A percentile compares a stretch with the other conserved stretches of the same genome.
Conservation (phyloP, 2,888 invertebrate genomes). For the Orchestes rusci region DNA sequence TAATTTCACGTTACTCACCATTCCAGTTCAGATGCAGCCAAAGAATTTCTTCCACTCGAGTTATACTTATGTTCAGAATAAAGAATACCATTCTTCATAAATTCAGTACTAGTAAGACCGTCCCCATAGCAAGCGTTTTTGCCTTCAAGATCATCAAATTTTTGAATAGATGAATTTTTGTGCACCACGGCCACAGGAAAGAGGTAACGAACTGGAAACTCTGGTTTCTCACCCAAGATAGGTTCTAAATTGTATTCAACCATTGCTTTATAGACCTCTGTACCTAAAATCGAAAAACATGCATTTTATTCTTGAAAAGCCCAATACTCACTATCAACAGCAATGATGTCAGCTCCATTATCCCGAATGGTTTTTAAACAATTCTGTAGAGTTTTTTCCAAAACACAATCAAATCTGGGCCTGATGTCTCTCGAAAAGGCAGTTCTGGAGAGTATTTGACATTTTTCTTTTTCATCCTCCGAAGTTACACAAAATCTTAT, state of each 20-base stretch:
- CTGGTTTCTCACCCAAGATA: constrained; percentile 59
- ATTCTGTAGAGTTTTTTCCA: constrained; percentile 54
- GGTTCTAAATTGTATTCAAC: constrained; percentile 50
- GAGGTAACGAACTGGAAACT: constrained; percentile 45
- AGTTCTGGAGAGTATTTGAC: constrained; percentile 60
- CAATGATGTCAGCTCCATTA: constrained; percentile 63
- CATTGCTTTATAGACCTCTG: background rate
- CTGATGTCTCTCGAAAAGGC: constrained; percentile 72
- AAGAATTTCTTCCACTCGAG: too few relatives aligned
- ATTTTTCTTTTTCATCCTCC: constrained; percentile 64
- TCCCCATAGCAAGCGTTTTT: constrained; percentile 53
- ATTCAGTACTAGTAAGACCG: too few relatives aligned
- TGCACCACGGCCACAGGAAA: constrained; percentile 62
- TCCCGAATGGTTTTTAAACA: constrained; percentile 62
- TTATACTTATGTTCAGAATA: too few relatives aligned
- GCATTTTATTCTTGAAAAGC: too few relatives aligned
- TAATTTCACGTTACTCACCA: too few relatives aligned
- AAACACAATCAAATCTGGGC: constrained; percentile 71
- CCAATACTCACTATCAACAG: constrained; percentile 50
- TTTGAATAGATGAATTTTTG: constrained; percentile 49
- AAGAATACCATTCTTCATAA: too few relatives aligned
- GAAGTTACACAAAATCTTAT: constrained; percentile 62
- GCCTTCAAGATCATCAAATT: constrained; percentile 55
- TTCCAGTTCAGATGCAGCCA: too few relatives aligned
- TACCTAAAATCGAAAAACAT: background rate